These are phyloP conservation scores for Drosophila parabipectinata DNA, from an alignment of 1,140 invertebrate species.

Conservation along the genomic window DNA sequence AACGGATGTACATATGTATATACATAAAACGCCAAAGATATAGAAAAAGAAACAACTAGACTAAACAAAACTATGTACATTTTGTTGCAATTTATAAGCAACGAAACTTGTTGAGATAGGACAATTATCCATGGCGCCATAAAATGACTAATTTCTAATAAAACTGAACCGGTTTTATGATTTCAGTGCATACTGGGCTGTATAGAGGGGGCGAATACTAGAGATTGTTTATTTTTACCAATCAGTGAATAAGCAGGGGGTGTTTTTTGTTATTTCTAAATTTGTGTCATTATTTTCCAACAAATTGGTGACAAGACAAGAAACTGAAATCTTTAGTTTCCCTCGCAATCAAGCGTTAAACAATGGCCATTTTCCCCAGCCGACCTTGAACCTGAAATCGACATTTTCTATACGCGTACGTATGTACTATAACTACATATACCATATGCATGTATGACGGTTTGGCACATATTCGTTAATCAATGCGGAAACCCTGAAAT, in stretches of 20 bases:
- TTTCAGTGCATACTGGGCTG: constrained; percentile 12
- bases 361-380: constrained; percentile 16
- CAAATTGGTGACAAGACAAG: not conserved
- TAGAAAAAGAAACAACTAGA: not conserved
- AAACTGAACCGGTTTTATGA: constrained; percentile 26
- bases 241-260: too few relatives aligned
- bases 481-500: constrained; percentile 27
- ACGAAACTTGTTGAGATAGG: constrained; percentile 55
- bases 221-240: too few relatives aligned
- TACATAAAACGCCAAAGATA: not conserved
- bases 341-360: not conserved
- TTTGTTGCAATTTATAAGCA: constrained; percentile 10
- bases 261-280: not conserved
- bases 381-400: constrained; percentile 63
- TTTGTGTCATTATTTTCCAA: not conserved
- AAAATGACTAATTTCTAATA: constrained; percentile 25
- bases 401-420: not conserved
- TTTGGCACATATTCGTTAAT: constrained; percentile 24
- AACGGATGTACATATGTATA: constrained; percentile 10
- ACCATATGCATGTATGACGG: not conserved
- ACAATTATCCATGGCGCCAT: constrained; percentile 27
- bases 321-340: too few relatives aligned
- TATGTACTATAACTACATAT: not conserved
- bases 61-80: not conserved
- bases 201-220: not conserved